A percentile compares a stretch with the other conserved stretches of the same genome.
These are phyloP conservation scores for Seira ritae DNA, from an alignment of 2,888 invertebrate genomes.

Conservation along the genomic window DNA sequence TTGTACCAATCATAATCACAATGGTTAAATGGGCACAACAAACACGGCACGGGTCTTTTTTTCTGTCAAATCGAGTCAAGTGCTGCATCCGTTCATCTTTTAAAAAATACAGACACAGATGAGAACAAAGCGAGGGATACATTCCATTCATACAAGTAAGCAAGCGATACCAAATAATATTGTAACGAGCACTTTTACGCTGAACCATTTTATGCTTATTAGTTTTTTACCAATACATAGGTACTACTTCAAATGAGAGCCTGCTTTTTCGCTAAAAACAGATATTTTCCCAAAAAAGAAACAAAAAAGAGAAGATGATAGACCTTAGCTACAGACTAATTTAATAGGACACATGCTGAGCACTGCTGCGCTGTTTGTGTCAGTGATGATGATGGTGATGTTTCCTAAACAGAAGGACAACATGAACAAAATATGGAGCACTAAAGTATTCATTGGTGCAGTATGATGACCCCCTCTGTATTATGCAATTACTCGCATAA, in stretches of 20 bases:
- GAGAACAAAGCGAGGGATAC: constrained; percentile 42
- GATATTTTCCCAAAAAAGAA: constrained; percentile 27
- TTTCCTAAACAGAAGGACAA: constrained; percentile 56
- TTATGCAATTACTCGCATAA: constrained; percentile 37
- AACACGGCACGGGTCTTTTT: background rate
- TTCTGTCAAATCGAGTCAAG: too few relatives aligned
- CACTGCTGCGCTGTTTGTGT: constrained; percentile 55
- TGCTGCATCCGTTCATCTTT: constrained; percentile 24
- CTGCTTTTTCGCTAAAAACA: too few relatives aligned
- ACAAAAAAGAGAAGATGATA: constrained; percentile 41
- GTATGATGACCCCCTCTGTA: too few relatives aligned
- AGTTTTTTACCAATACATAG: constrained; percentile 10
- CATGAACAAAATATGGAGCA: constrained; percentile 37
- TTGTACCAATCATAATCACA: constrained; percentile 17
- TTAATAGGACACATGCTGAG: constrained; percentile 53
- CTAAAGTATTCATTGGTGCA: too few relatives aligned
- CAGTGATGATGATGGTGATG: constrained; percentile 54
- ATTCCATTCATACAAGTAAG: constrained; percentile 25
- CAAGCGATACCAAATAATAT: constrained; percentile 27
- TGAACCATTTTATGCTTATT: constrained; percentile 52
- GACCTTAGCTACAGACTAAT: constrained; percentile 27
- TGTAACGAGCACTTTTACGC: constrained; percentile 41
- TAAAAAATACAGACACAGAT: constrained; percentile 9
- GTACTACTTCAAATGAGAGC: background rate
- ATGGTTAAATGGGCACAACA: too few relatives aligned